A percentile compares a stretch with the other conserved stretches of the same genome.
phyloP scores from a whole-genome alignment of 37 sponge, comb jelly and placozoan genomes.

The Tethya wilhelma region DNA sequence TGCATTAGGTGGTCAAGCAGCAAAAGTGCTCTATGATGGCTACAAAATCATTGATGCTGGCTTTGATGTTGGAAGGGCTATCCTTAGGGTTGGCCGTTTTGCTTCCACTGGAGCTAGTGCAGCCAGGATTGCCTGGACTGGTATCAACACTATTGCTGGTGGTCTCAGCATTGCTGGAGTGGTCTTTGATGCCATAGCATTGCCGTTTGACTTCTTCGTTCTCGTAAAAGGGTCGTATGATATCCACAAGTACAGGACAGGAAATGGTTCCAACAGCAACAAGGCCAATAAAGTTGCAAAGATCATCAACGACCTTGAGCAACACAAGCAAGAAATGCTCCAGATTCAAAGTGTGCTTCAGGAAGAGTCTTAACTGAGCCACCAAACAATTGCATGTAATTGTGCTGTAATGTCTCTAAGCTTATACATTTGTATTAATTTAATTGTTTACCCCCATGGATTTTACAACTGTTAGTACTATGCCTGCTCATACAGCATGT shows the following conservation, averaged over 20 bases:
- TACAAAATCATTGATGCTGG: conserved; percentile 9
- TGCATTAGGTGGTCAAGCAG: conserved; percentile 8
- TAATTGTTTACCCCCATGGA: no score
- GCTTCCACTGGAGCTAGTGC: conserved; percentile 10
- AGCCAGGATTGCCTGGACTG: not conserved
- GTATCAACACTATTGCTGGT: not conserved
- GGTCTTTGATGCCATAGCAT: conserved; percentile 1
- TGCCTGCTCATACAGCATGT: no score
- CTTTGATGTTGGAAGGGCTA: not conserved
- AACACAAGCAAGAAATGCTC: conserved; percentile 2
- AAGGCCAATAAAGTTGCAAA: not conserved
- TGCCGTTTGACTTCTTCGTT: conserved; percentile 21
- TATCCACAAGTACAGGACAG: conserved; percentile 9
- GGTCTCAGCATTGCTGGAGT: conserved; percentile 3
- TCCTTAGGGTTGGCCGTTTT: not conserved
- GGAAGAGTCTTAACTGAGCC: no score
- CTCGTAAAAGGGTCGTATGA: conserved; percentile 8
- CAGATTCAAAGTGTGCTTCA: not conserved
- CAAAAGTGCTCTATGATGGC: conserved; percentile 4
- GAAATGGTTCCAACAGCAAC: conserved; percentile 5
- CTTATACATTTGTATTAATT: no score
- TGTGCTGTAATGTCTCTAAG: no score
- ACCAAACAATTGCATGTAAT: no score
- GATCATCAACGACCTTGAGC: not conserved
- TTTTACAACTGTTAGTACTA: no score